These are phyloP conservation scores for human (Homo sapiens) DNA, from an alignment of 2,113 vertebrate genomes.

Conservation along the genomic window GRCh38 chr2:82737501-82738000, in stretches of 20 bases:
- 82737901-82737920: not conserved
- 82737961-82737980: not conserved
- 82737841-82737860: not conserved
- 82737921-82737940: slow-evolving; percentile 20
- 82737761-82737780: not conserved
- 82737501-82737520: not conserved
- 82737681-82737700: not conserved
- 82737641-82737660: not conserved
- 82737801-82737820: not conserved
- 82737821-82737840: not conserved
- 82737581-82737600: not conserved
- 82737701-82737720: not conserved
- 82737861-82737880: not conserved
- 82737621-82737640: not conserved
- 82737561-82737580: not conserved
- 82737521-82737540: not conserved
- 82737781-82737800: not conserved
- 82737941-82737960: not conserved
- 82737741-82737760: not conserved
- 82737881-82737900: not conserved
- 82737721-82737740: not conserved
- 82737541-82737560: not conserved
- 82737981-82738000: not conserved
- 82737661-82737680: not conserved
- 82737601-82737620: not conserved